Percentiles rank a stretch among this genome's conserved stretches.
These are phyloP conservation scores for Rhynchonycteris naso DNA, from an alignment of 2,797 vertebrate species.

Conservation along the genomic window DNA sequence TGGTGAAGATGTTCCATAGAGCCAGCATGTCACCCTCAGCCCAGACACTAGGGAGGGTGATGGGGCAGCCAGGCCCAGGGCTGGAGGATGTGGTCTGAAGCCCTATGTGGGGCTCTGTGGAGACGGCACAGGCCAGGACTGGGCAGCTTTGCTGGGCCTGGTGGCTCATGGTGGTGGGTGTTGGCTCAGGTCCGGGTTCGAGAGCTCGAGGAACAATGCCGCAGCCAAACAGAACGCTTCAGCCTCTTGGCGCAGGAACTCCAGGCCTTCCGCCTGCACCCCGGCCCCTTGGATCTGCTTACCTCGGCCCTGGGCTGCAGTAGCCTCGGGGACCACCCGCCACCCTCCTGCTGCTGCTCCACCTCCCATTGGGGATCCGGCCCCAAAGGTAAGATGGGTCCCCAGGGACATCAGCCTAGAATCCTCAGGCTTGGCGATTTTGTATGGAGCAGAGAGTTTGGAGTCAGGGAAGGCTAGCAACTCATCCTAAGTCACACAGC, in stretches of 20 bases:
- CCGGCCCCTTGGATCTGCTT: constrained; percentile 92
- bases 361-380: constrained; percentile 65
- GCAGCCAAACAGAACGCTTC: constrained; percentile 96
- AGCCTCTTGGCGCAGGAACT: constrained; percentile 94
- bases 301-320: constrained; percentile 83
- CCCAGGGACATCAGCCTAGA: neutral
- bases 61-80: neutral
- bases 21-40: neutral
- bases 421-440: neutral
- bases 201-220: constrained; percentile 97
- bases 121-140: neutral
- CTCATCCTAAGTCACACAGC: neutral
- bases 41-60: neutral
- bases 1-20: neutral
- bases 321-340: constrained; percentile 84
- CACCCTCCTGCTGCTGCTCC: constrained; percentile 80
- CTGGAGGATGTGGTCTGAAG: neutral
- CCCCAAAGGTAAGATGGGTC: constrained; percentile 73
- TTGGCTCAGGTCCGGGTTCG: constrained; percentile 93
- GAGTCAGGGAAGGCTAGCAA: neutral
- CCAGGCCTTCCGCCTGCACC: constrained; percentile 94
- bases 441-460: neutral
- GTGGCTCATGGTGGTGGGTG: constrained; percentile 13
- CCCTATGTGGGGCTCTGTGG: neutral
- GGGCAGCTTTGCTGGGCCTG: neutral